These are phyloP conservation scores for Orbicella faveolata DNA, from an alignment of 64 coral and sea anemone species.

Conservation along the genomic window DNA sequence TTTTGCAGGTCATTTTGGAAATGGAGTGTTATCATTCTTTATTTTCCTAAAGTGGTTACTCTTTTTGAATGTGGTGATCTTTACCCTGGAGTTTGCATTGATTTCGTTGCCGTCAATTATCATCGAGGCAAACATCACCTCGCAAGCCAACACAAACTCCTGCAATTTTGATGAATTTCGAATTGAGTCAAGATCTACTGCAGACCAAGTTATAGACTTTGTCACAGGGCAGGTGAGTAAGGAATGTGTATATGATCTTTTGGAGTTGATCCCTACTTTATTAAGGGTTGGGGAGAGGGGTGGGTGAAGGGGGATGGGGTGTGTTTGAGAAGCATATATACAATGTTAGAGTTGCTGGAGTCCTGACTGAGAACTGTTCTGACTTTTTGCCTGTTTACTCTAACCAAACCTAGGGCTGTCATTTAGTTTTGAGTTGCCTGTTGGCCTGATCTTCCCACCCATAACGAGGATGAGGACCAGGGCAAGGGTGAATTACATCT, in stretches of 20 bases:
- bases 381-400: too few relatives aligned
- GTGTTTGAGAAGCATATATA: too few relatives aligned
- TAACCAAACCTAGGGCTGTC: background rate
- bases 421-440: background rate
- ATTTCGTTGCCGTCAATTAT: conserved; percentile 75
- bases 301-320: too few relatives aligned
- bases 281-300: too few relatives aligned
- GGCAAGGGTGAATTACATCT: too few relatives aligned
- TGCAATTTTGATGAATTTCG: conserved; percentile 40
- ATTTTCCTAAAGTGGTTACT: conserved; percentile 96
- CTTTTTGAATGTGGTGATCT: conserved; percentile 87
- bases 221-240: conserved; percentile 80
- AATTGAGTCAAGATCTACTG: conserved; percentile 4
- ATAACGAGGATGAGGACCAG: too few relatives aligned
- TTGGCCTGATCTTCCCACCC: too few relatives aligned
- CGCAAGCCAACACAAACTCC: conserved; percentile 32
- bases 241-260: too few relatives aligned
- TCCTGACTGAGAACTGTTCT: too few relatives aligned
- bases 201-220: conserved; percentile 72
- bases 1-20: conserved; percentile 95
- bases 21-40: conserved; percentile 97
- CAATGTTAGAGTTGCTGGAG: too few relatives aligned
- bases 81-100: conserved; percentile 85
- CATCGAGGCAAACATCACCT: background rate
- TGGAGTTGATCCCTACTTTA: too few relatives aligned